Conservation (phyloP, 2,113 vertebrate species). For the Heterotilapia buettikoferi region DNA sequence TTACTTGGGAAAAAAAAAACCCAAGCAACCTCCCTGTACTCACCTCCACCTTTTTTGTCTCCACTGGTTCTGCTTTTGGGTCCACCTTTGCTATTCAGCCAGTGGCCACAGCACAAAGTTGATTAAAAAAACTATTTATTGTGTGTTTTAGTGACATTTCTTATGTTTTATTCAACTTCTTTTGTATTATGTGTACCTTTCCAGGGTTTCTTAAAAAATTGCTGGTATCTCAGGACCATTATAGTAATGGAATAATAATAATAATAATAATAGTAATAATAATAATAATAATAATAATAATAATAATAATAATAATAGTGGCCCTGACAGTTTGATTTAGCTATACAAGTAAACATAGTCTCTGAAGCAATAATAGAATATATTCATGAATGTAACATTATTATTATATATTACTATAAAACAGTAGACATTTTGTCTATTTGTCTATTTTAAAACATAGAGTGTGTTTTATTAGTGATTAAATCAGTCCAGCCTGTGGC, state of each 20-base stretch:
- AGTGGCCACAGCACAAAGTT: not conserved
- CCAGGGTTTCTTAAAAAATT: not conserved
- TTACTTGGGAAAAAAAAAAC: no score
- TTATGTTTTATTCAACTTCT: not conserved
- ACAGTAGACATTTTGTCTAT: not conserved
- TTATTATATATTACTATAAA: not conserved
- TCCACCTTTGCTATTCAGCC: not conserved
- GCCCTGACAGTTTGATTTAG: not conserved
- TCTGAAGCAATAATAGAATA: not conserved
- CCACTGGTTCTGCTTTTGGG: not conserved
- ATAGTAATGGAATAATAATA: no score
- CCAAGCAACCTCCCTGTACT: not conserved
- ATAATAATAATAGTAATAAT: not conserved
- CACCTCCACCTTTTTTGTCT: not conserved
- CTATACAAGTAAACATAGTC: not conserved
- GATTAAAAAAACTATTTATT: fast-evolving
- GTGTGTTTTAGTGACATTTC: fast-evolving
- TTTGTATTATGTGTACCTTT: not conserved
- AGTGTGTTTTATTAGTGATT: not conserved
- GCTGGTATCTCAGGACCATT: not conserved
- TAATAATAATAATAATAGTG: fast-evolving
- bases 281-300: not conserved
- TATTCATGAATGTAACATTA: not conserved
- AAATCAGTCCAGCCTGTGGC: not conserved
- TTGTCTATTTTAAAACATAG: not conserved